Evolutionary conservation across 2,113 vertebrate genomes (phyloP).

Genomic region (Aptenodytes forsteri): DNA sequence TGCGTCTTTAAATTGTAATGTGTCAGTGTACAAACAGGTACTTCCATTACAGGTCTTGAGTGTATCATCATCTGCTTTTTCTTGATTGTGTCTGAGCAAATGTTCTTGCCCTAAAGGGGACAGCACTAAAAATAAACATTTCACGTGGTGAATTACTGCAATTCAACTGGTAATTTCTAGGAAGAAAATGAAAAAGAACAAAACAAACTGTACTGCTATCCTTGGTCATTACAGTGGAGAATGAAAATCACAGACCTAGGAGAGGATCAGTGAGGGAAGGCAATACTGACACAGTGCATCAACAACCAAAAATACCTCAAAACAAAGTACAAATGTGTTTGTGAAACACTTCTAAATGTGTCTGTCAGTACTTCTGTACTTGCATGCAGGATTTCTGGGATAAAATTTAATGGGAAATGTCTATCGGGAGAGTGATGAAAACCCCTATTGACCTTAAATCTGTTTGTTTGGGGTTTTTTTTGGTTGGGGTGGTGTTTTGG

Average conservation of each 20-base stretch:
- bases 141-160: not conserved
- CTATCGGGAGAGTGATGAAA: not conserved
- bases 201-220: not conserved
- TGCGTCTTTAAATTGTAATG: not conserved
- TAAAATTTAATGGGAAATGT: not conserved
- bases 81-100: constrained; percentile 17
- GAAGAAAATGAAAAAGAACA: constrained; percentile 4
- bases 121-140: constrained; percentile 12
- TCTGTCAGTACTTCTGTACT: not conserved
- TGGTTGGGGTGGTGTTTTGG: not conserved
- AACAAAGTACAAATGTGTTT: not conserved
- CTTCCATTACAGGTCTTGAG: not conserved
- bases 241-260: not conserved
- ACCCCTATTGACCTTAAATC: not conserved
- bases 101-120: not conserved
- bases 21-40: not conserved
- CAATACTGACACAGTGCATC: not conserved
- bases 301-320: not conserved
- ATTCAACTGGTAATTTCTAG: not conserved
- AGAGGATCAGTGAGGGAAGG: not conserved
- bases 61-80: not conserved
- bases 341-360: not conserved
- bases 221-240: not conserved
- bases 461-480: not conserved
- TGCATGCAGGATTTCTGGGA: not conserved